Evolutionary conservation across 2,797 vertebrate species (phyloP), one percentile per base, ranked within the genome.

Genomic region (Lacerta bilineata): DNA sequence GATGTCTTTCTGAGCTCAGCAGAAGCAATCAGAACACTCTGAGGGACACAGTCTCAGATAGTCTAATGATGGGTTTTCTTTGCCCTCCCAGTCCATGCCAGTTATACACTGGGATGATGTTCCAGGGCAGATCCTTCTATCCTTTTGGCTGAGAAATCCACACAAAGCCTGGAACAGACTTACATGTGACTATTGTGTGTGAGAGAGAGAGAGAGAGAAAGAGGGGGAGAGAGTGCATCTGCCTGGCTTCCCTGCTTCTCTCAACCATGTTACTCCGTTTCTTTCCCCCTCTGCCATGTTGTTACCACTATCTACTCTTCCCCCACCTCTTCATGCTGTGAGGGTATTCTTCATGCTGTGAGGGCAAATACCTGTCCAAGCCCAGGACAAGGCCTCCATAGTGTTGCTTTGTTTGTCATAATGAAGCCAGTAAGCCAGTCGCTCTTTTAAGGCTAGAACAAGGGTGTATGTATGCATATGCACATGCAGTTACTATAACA

Each of bases 191-290:
- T 33, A 13, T 10, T 61, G 17, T 78, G 76, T 9, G 13, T 78
- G 33, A 1, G 33, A 1, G 33, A 11, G 46, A 46, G 46, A 46
- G 46, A 50, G 46, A 46, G 46, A 46, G 43, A 2, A 8, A 8
- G 23, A 2, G 2, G 0, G 68, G 11, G 27, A 1, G 27, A 13
- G 8, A 11, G 8, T 3, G 69, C 3, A 18, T 36, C 9, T 43
- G 39, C 15, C 39, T 83, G 17, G 33, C 15, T 76, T 85, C 50
- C 15, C 33, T 69, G 20, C 10, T 76, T 25, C 8, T 76, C 5
- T 77, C 15, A 64, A 8, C 55, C 4, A 20, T 64, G 10, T 13
- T 75, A 25, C 25, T 61, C 33, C 27, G 5, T 74, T 72, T 29
- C 64, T 71, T 50, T 72, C n/a, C 68, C 17, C 2, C 55, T 29